A percentile compares a stretch with the other conserved stretches of the same genome.
These are phyloP conservation scores for Adelosebastes latens DNA, from an alignment of 2,797 vertebrate species.

Conservation along the genomic window DNA sequence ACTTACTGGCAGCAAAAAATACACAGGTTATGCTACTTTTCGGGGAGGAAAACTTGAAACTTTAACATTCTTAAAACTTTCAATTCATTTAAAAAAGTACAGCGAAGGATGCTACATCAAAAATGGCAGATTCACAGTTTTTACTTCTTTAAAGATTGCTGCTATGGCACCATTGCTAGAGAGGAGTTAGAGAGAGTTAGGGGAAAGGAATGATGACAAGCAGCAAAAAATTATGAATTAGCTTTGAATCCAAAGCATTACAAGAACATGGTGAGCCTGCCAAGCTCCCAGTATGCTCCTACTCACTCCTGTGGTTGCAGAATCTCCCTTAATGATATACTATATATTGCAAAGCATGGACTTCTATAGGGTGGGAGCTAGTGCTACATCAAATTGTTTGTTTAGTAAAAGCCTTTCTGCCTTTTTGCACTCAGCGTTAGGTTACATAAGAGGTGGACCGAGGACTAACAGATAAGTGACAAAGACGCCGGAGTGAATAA, in stretches of 20 bases:
- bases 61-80: not conserved
- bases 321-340: not conserved
- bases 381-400: not conserved
- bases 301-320: not conserved
- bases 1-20: not conserved
- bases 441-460: constrained; percentile 7
- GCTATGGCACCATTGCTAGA: not conserved
- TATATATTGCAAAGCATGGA: not conserved
- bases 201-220: not conserved
- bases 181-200: not conserved
- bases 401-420: constrained; percentile 9
- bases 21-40: not conserved
- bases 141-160: not conserved
- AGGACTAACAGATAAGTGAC: constrained; percentile 16
- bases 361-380: not conserved
- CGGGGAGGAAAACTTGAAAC: not conserved
- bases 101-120: not conserved
- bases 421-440: constrained; percentile 4
- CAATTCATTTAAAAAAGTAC: not conserved
- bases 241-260: constrained; percentile 18
- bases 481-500: not conserved
- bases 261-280: constrained; percentile 17
- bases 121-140: not conserved
- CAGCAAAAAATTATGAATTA: constrained; percentile 25
- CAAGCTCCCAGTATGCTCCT: constrained; percentile 3